Conservation (phyloP, 2,797 vertebrate species). For the Buphagus erythrorhynchus region DNA sequence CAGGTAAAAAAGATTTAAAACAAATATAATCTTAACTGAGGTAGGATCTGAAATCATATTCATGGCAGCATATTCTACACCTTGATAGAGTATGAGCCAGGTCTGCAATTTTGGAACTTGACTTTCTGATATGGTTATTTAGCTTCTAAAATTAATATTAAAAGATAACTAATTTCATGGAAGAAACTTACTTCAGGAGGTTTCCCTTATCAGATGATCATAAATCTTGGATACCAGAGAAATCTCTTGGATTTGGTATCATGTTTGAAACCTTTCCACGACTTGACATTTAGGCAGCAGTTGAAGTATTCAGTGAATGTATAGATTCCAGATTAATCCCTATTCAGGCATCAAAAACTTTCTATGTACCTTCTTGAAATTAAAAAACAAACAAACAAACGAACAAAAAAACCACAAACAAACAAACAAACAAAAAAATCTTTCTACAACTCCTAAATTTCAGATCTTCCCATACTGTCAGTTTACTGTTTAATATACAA, state of each 20-base stretch:
- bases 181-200: neutral
- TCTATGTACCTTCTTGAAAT: neutral
- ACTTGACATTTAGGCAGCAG: neutral
- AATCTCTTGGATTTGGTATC: neutral
- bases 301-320: neutral
- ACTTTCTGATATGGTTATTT: neutral
- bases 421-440: neutral
- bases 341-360: neutral
- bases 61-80: neutral
- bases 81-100: neutral
- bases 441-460: neutral
- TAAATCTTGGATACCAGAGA: neutral
- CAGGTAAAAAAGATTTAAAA: neutral
- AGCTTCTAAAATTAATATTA: neutral
- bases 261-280: neutral
- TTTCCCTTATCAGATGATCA: neutral
- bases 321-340: neutral
- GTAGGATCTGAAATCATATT: neutral
- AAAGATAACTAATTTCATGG: neutral
- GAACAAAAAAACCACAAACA: too few relatives aligned
- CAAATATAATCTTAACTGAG: neutral
- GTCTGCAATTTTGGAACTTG: neutral
- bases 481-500: neutral
- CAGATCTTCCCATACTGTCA: neutral
- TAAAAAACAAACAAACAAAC: neutral